phyloP scores from a whole-genome alignment of 2,113 vertebrate genomes.

The Amia ocellicauda region DNA sequence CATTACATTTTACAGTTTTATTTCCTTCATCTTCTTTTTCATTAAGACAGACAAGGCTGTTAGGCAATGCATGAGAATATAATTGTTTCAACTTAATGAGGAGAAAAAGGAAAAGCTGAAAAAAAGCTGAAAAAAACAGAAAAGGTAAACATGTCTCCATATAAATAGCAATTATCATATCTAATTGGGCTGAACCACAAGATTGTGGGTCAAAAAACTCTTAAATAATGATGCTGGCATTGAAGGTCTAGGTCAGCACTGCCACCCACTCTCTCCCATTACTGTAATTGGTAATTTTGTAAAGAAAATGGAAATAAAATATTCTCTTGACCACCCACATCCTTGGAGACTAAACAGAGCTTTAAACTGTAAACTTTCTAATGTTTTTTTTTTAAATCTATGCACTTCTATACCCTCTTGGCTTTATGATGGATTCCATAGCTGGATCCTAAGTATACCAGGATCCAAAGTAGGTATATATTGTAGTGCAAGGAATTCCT shows the following conservation, averaged over 20 bases:
- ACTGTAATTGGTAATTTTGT: slow-evolving; percentile 29
- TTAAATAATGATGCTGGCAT: slow-evolving; percentile 16
- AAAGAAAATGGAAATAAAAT: slow-evolving; percentile 24
- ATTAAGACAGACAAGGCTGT: slow-evolving; percentile 18
- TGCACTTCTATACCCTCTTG: too few relatives aligned
- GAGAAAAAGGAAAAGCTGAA: slow-evolving; percentile 21
- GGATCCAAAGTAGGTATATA: too few relatives aligned
- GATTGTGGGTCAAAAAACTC: slow-evolving; percentile 6
- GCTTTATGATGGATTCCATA: too few relatives aligned
- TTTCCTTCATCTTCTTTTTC: slow-evolving; percentile 19
- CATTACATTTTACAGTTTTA: neutral
- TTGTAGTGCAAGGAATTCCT: too few relatives aligned
- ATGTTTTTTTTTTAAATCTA: too few relatives aligned
- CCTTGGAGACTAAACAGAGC: slow-evolving; percentile 4
- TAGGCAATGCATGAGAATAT: slow-evolving; percentile 27
- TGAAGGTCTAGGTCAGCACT: neutral
- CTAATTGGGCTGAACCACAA: slow-evolving; percentile 25
- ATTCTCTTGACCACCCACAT: slow-evolving; percentile 6
- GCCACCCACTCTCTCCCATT: slow-evolving; percentile 13
- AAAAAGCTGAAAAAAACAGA: slow-evolving; percentile 10
- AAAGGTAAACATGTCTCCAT: slow-evolving; percentile 27
- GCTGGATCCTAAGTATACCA: too few relatives aligned
- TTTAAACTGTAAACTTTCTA: too few relatives aligned
- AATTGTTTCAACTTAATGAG: slow-evolving; percentile 45
- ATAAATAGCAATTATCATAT: slow-evolving; percentile 17